These are phyloP conservation scores for Hippocampus comes DNA, from an alignment of 2,113 vertebrate genomes.

Conservation along the genomic window DNA sequence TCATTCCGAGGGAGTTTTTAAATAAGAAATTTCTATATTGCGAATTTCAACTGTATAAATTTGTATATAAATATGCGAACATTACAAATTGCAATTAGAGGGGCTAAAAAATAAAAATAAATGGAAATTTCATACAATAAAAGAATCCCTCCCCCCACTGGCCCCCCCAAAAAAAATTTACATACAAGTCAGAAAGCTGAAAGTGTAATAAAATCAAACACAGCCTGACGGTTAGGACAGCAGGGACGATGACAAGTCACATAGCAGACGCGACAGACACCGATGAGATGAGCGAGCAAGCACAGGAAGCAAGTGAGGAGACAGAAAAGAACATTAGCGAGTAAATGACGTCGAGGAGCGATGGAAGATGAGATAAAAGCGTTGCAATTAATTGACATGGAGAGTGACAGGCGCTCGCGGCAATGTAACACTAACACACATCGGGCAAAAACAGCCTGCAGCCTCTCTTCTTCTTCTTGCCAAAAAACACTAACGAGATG, in stretches of 20 bases:
- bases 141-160: no score
- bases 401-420: slow-evolving; percentile 39
- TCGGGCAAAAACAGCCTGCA: slow-evolving; percentile 24
- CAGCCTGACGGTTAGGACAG: neutral
- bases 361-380: slow-evolving; percentile 39
- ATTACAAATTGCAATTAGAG: no score
- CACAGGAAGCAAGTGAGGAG: neutral
- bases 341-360: slow-evolving; percentile 33
- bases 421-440: slow-evolving; percentile 20
- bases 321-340: neutral
- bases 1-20: no score
- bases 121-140: no score
- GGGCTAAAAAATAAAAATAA: no score
- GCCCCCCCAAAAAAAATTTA: no score
- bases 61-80: no score
- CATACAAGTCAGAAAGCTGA: neutral
- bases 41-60: no score
- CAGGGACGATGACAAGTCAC: neutral
- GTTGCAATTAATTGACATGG: slow-evolving; percentile 47
- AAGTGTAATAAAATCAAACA: neutral
- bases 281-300: neutral
- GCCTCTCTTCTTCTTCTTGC: neutral
- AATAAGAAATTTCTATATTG: no score
- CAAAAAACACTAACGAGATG: slow-evolving; percentile 35
- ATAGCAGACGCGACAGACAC: neutral